These are phyloP conservation scores for Eupelmus urozonus DNA, from an alignment of 2,888 invertebrate species.

Conservation along the genomic window DNA sequence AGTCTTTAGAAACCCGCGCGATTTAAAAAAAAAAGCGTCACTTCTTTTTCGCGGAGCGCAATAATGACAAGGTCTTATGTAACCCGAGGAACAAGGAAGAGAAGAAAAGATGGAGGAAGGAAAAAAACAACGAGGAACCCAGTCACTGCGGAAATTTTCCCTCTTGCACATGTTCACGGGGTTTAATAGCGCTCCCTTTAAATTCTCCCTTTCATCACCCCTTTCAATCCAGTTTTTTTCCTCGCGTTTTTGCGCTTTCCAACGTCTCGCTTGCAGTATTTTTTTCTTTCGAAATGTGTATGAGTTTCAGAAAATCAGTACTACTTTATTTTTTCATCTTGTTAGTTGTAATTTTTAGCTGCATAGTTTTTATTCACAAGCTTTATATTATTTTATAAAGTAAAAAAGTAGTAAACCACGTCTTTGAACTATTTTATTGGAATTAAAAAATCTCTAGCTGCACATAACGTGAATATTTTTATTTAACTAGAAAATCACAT, in stretches of 20 bases:
- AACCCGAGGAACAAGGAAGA: constrained; percentile 14
- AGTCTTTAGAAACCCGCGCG: not conserved
- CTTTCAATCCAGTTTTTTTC: not conserved
- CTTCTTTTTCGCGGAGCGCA: constrained; percentile 11
- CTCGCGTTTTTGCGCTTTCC: too few relatives aligned
- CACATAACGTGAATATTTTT: too few relatives aligned
- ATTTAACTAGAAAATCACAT: too few relatives aligned
- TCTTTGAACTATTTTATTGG: too few relatives aligned
- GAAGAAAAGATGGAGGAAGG: not conserved
- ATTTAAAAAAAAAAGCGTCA: constrained; percentile 28
- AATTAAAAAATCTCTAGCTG: too few relatives aligned
- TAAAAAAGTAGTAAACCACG: too few relatives aligned
- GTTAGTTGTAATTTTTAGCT: too few relatives aligned
- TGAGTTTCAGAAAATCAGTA: too few relatives aligned
- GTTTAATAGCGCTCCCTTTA: not conserved
- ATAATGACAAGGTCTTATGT: constrained; percentile 50
- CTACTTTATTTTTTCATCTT: too few relatives aligned
- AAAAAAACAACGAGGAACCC: constrained; percentile 6
- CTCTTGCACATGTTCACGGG: not conserved
- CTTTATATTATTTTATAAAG: too few relatives aligned
- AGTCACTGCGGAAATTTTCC: constrained; percentile 39
- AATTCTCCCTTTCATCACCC: not conserved
- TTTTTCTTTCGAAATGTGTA: not conserved
- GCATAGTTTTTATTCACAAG: too few relatives aligned
- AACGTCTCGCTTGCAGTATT: not conserved